A percentile compares a stretch with the other conserved stretches of the same genome.
phyloP scores from a whole-genome alignment of 2,888 invertebrate species.

The Dendrolimus houi region DNA sequence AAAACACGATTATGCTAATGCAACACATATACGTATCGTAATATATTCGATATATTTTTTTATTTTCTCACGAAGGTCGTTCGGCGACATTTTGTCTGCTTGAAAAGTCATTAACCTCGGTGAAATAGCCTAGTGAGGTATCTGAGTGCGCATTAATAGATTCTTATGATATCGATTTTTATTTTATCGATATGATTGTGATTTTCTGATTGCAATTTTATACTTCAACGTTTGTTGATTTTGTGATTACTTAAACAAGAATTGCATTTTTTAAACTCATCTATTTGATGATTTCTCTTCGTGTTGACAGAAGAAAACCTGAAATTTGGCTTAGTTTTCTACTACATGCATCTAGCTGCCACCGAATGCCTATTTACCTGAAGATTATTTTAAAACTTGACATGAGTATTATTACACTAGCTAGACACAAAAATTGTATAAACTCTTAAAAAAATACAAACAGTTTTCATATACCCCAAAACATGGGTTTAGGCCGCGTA shows the following conservation, averaged over 20 bases:
- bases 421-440: no score
- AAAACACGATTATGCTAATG: slow-evolving; percentile 63
- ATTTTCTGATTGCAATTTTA: neutral
- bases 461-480: no score
- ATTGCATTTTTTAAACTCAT: neutral
- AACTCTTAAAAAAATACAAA: no score
- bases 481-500: no score
- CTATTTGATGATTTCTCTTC: neutral
- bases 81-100: slow-evolving; percentile 62
- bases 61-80: slow-evolving; percentile 55
- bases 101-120: slow-evolving; percentile 44
- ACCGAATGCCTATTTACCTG: no score
- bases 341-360: no score
- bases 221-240: neutral
- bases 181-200: neutral
- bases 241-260: neutral
- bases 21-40: slow-evolving; percentile 22
- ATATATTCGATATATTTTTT: slow-evolving; percentile 24
- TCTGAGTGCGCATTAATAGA: slow-evolving; percentile 2
- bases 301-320: no score
- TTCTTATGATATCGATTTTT: slow-evolving; percentile 10
- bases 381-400: no score
- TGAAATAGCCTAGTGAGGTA: slow-evolving; percentile 9
- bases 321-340: no score
- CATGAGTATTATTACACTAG: no score